Base-by-base conservation (phyloP, 2,797 vertebrate species). In the Poliocrania exsul region DNA sequence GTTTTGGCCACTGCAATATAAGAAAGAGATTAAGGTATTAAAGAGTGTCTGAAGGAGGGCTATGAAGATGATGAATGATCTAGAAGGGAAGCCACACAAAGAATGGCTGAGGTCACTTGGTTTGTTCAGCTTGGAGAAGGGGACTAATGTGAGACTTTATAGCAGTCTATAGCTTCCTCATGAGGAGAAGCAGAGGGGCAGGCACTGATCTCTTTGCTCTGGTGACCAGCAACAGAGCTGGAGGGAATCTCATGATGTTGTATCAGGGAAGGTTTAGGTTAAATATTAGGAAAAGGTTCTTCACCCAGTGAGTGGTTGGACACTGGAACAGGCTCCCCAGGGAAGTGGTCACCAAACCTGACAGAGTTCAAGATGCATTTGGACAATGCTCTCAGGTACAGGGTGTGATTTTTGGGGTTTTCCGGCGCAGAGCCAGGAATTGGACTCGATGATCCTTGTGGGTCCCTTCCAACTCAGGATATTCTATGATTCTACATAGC, bases 141-240 rank as follows among this genome's bases (percentile, higher is more conserved):
- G 62, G 56, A 11, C 13, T 62, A 42, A 50, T 28, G 13, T 5
- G 13, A 49, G 3, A 38, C 2, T 4, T 82, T n/a, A 23, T 0
- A 57, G 64, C 13, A 29, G 5, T 18, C 29, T 50, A 18, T 13
- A 37, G 0, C 2, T 21, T 50, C 42, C 64, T 29, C 0, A 0
- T 7, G 16, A 3, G 6, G 23, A 42, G 23, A 49, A 56, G 23
- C 16, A 24, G n/a, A 89, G 44, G n/a, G n/a, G 6, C 26, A 50
- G n/a, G 0, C 11, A 16, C 16, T 44, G 57, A 8, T 50, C 42
- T 20, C 6, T 38, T 28, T 74, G 0, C 26, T 6, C 28, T 15
- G 42, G 31, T n/a, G 62, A 0, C n/a, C 46, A 42, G 31, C 28
- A 50, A 62, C 5, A 73, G 37, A 2, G 20, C 13, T 4, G 0